These are phyloP conservation scores for Hydrolagus affinis DNA, from an alignment of 2,113 vertebrate genomes.

Conservation along the genomic window DNA sequence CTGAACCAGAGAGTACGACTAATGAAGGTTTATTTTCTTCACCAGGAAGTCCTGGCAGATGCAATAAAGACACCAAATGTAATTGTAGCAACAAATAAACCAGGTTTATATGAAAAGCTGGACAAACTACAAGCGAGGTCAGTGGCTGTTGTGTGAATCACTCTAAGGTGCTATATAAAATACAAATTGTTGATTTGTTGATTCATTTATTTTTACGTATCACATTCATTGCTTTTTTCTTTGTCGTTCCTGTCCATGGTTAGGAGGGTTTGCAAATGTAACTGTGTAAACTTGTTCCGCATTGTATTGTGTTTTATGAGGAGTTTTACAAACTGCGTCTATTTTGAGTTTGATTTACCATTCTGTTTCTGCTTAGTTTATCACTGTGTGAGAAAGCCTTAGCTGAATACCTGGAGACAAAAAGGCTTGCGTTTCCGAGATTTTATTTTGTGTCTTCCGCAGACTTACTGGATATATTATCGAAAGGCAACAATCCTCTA, in stretches of 20 bases:
- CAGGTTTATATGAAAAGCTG: conserved; percentile 46
- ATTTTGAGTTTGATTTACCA: neutral
- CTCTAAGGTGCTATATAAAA: neutral
- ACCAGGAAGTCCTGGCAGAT: conserved; percentile 50
- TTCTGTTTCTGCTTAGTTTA: conserved; percentile 41
- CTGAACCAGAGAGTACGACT: no score
- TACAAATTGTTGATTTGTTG: neutral
- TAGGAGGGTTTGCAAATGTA: neutral
- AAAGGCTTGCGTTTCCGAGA: conserved; percentile 57
- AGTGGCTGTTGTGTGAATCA: neutral
- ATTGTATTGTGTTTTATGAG: neutral
- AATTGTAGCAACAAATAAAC: conserved; percentile 59
- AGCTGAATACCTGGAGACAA: conserved; percentile 61
- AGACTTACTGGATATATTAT: conserved; percentile 62
- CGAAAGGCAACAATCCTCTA: conserved; percentile 54
- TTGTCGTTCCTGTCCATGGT: neutral
- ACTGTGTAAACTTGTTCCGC: no score
- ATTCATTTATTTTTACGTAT: neutral
- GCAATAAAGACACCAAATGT: conserved; percentile 55
- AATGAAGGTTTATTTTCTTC: neutral
- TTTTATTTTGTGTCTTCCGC: conserved; percentile 66
- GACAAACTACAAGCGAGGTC: conserved; percentile 55
- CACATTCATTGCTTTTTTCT: neutral
- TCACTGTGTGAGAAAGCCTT: conserved; percentile 57
- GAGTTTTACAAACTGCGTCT: no score